A percentile compares a stretch with the other conserved stretches of the same genome.
Conservation (phyloP, 2,888 invertebrate species). For the Sepiola atlantica region DNA sequence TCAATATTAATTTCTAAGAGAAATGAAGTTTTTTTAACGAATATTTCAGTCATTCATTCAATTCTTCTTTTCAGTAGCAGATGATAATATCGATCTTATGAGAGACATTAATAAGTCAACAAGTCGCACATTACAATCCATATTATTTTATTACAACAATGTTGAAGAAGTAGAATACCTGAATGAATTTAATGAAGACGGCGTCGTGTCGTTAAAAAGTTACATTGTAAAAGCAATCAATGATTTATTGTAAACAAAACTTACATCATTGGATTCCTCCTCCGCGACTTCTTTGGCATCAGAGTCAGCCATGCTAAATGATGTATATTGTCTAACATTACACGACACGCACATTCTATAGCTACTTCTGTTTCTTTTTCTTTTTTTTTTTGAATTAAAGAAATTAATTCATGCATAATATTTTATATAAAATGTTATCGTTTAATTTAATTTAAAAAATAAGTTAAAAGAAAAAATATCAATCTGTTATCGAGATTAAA, state of each 20-base stretch:
- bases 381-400: background rate
- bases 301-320: constrained; percentile 39
- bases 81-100: background rate
- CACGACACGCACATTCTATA: background rate
- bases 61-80: background rate
- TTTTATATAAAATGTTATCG: background rate
- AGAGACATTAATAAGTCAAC: background rate
- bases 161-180: background rate
- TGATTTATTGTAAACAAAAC: background rate
- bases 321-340: background rate
- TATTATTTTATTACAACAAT: background rate
- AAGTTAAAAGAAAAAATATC: background rate
- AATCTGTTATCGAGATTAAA: background rate
- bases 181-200: background rate
- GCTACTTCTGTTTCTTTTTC: background rate
- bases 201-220: background rate
- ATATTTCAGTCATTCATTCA: background rate
- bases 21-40: background rate
- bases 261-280: constrained; percentile 32
- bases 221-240: background rate
- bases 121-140: background rate
- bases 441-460: background rate
- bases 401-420: background rate
- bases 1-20: background rate
- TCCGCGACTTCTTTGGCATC: background rate